Base-by-base conservation (phyloP, 2,888 invertebrate genomes). In the Xestia ashworthii region DNA sequence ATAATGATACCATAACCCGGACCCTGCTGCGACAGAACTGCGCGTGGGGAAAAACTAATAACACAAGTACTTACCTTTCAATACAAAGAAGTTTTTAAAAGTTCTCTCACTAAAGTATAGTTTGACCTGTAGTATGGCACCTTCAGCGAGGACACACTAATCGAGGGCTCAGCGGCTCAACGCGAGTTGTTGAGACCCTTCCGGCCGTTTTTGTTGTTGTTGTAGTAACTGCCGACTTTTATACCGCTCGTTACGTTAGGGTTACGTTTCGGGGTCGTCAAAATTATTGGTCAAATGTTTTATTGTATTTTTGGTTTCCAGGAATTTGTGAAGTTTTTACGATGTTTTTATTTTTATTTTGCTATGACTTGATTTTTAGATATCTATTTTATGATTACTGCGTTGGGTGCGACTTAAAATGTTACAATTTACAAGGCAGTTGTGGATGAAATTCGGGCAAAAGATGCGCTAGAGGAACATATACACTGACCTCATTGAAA, bases 171-270 rank as follows among this genome's bases (percentile, higher is more conserved):
- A 58, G 74, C 58, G 55, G 58, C 75, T 71, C 65, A 73, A 38
- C 48, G 70, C 79, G 55, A 69, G 76, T 66, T 38, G 74, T 71
- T 72, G 80, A 80, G 80, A 80, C 76, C 83, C 79, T 80, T 85
- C 68, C 77, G 72, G 60, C 74, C 9, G 70, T 55, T 74, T 70
- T 65, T 68, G 80, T 66, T 80, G 77, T 67, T 76, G 77, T 65
- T 71, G 76, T 66, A 77, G 75, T 83, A 86, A 79, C 77, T 86
- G 68, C 74, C 48, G 65, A 77, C 72, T 82, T 79, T 74, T 82
- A 76, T 72, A 74, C 64, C 66, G 66, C 65, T 55, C 78, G 73
- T 79, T 65, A 79, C 65, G 69, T 75, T 76, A 71, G 72, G 44
- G 78, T 82, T 75, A 82, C 67, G 60, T 65, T 69, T 32, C n/a